Evolutionary conservation across 23 tunicate genomes (phyloP), one percentile per base, ranked within the genome.

Genomic region (Clavelina lepadiformis): DNA sequence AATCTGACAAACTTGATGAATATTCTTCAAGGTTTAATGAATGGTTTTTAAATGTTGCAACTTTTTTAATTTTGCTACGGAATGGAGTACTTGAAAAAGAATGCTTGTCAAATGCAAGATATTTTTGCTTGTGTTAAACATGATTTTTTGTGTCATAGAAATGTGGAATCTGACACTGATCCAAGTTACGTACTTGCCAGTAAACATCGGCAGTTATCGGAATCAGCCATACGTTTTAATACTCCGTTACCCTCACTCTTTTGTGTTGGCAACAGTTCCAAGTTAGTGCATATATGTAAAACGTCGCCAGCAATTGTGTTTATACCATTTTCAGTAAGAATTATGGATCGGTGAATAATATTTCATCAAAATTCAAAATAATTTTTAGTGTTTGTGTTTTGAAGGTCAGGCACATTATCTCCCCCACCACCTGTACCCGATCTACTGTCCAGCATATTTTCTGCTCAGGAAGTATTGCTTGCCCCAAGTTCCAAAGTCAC

Each of bases 171-270:
- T 27, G 82, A 68, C 3, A 66, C 51, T 22, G 67, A 50, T n/a
- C 82, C 95, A 29, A 72, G 80, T 72, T 60, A 78, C 71, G 19
- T 86, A 35, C 65, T 78, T 0, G 95, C 95, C 0, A 71, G 72
- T 25, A 71, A 81, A 44, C 95, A 86, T 38, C 71, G 85, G 46
- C 52, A 61, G 46, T 38, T 86, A 28, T 80, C 95, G 1, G 54
- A 56, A 58, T 78, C 85, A 4, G 95, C 95, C 33, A 54, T 86
- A 4, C 55, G 83, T 1, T 86, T 71, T 65, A 86, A 86, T 71
- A 54, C 65, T 22, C 95, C 95, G 11, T 36, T 86, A 56, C 95
- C 95, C 24, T 86, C 95, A 13, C 31, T 86, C 55, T 44, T 72
- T 36, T 45, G 56, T 23, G 21, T 66, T 46, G 46, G 34, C 13